Evolutionary conservation across 2,888 invertebrate species (phyloP).

Genomic region (Drosophila mettleri): DNA sequence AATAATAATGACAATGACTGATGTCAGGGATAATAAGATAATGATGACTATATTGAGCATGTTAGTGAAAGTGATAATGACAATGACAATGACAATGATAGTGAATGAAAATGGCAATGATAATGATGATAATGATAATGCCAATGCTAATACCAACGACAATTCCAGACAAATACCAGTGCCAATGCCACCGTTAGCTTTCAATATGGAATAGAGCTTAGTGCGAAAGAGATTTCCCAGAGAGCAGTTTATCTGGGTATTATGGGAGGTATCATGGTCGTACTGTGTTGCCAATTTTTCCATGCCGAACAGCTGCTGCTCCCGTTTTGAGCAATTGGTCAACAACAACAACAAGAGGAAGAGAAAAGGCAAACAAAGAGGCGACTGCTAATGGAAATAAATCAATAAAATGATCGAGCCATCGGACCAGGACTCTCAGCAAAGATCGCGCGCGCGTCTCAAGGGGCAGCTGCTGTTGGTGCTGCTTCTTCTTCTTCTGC

Average conservation of each 20-base stretch:
- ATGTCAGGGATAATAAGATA: no score
- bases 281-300: not conserved
- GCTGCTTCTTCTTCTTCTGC: not conserved
- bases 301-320: conserved; percentile 39
- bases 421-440: conserved; percentile 10
- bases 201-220: no score
- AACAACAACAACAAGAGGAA: conserved; percentile 33
- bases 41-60: not conserved
- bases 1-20: not conserved
- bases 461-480: conserved; percentile 31
- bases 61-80: not conserved
- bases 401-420: conserved; percentile 61
- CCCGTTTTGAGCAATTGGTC: conserved; percentile 40
- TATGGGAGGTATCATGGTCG: no score
- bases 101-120: no score
- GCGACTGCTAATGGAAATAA: conserved; percentile 51
- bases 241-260: not conserved
- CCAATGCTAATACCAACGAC: not conserved
- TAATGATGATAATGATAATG: not conserved
- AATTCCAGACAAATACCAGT: not conserved
- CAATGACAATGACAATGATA: not conserved
- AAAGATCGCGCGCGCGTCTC: conserved; percentile 27
- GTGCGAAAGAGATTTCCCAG: not conserved
- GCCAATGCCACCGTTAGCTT: no score
- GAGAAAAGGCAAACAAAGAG: conserved; percentile 3